Conservation (phyloP, 2,113 vertebrate genomes). For the Catharus minimus region DNA sequence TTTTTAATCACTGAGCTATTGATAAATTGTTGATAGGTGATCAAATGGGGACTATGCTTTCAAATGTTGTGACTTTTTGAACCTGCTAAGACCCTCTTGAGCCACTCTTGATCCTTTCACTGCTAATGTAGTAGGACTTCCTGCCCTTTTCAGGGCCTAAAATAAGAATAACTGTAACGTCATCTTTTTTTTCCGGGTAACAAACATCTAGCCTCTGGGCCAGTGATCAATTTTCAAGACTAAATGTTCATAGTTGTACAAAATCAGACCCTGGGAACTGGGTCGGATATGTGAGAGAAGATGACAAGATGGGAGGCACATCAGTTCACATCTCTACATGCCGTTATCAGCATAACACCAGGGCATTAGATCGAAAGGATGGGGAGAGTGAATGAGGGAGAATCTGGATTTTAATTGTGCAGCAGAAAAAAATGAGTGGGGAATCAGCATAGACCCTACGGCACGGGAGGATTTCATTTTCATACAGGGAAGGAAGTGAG, state of each 20-base stretch:
- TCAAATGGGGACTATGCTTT: slow-evolving; percentile 11
- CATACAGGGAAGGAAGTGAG: neutral
- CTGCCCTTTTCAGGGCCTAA: slow-evolving; percentile 37
- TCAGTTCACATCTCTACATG: slow-evolving; percentile 47
- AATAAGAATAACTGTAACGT: neutral
- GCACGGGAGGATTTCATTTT: slow-evolving; percentile 31
- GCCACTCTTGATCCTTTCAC: neutral
- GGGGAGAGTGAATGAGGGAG: neutral
- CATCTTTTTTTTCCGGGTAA: neutral
- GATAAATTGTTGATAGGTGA: slow-evolving; percentile 50
- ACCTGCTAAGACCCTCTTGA: slow-evolving; percentile 1
- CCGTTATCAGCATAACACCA: neutral
- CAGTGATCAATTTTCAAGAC: slow-evolving; percentile 50
- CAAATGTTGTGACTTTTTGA: slow-evolving; percentile 14
- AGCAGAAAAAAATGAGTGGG: neutral
- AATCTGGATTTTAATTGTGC: neutral
- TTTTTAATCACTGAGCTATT: slow-evolving; percentile 42
- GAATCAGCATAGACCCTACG: neutral
- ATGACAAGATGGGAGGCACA: slow-evolving; percentile 71
- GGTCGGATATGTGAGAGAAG: slow-evolving; percentile 48
- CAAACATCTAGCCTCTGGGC: slow-evolving; percentile 21
- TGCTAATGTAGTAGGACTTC: neutral
- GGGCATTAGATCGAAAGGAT: neutral
- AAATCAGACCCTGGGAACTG: slow-evolving; percentile 56
- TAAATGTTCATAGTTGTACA: slow-evolving; percentile 20